A percentile compares a stretch with the other conserved stretches of the same genome.
Conservation (phyloP, 2,797 vertebrate genomes). For the Garrulus glandarius region DNA sequence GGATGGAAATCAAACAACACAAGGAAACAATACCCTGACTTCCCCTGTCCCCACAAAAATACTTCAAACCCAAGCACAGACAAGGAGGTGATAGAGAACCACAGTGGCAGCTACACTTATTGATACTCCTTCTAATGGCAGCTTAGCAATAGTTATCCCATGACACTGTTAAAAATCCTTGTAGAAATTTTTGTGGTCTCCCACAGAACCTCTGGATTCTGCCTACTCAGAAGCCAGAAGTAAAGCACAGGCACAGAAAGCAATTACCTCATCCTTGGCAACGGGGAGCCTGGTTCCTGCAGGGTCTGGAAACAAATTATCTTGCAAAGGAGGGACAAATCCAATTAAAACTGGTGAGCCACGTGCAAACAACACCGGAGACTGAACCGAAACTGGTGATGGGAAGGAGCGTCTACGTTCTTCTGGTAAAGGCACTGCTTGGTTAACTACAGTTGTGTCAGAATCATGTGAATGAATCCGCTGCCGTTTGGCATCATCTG, state of each 20-base stretch:
- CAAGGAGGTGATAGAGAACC: neutral
- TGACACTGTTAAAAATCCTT: neutral
- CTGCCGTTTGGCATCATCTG: conserved; percentile 79
- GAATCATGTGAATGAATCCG: conserved; percentile 74
- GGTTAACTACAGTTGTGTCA: conserved; percentile 49
- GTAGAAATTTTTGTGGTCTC: neutral
- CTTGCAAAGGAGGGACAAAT: conserved; percentile 61
- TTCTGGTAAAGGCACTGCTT: conserved; percentile 71
- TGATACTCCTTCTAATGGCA: neutral
- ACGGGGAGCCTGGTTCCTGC: conserved; percentile 59
- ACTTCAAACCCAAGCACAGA: neutral
- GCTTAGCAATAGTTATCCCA: neutral
- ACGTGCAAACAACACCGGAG: neutral
- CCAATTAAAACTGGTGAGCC: conserved; percentile 27
- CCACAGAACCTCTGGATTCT: neutral
- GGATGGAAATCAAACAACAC: neutral
- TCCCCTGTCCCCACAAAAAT: fast-evolving
- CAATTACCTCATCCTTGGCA: conserved; percentile 84
- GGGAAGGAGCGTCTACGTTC: conserved; percentile 56
- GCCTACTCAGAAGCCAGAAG: neutral
- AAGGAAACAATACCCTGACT: neutral
- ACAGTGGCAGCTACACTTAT: neutral
- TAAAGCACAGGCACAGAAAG: neutral
- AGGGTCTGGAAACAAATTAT: conserved; percentile 56
- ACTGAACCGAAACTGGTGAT: neutral